These are phyloP conservation scores for Frankliniella intonsa DNA, from an alignment of 2,888 invertebrate genomes.

Conservation along the genomic window DNA sequence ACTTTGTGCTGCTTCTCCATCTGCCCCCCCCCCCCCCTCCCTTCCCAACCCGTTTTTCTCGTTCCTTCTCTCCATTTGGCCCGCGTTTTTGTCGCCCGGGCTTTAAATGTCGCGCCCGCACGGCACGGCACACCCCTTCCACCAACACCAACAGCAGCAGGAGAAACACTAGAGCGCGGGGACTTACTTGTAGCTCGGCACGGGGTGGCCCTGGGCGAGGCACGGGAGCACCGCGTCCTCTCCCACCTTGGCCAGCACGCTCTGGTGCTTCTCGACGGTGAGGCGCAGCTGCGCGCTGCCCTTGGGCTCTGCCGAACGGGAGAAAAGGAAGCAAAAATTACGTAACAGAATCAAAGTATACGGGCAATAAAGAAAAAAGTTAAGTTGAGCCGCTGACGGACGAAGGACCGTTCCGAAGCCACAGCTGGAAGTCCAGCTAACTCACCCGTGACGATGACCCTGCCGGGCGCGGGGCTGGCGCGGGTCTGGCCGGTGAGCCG, in stretches of 20 bases:
- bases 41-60: no score
- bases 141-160: no score
- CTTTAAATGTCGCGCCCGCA: no score
- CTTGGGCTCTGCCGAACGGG: constrained; percentile 59
- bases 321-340: no score
- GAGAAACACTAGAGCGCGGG: neutral
- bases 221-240: constrained; percentile 72
- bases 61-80: no score
- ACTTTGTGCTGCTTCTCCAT: neutral
- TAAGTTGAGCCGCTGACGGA: no score
- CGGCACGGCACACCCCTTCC: no score
- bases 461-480: constrained; percentile 64
- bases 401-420: no score
- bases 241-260: constrained; percentile 62
- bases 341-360: no score
- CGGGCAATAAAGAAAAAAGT: no score
- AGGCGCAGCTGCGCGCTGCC: constrained; percentile 69
- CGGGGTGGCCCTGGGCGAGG: constrained; percentile 75
- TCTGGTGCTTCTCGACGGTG: constrained; percentile 65
- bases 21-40: neutral
- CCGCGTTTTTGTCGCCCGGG: no score
- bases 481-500: constrained; percentile 68
- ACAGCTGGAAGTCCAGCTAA: no score
- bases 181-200: constrained; percentile 68
- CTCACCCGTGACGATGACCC: constrained; percentile 59